Evolutionary conservation across 2,888 invertebrate genomes (phyloP).

Genomic region (Drosophila mulleri): DNA sequence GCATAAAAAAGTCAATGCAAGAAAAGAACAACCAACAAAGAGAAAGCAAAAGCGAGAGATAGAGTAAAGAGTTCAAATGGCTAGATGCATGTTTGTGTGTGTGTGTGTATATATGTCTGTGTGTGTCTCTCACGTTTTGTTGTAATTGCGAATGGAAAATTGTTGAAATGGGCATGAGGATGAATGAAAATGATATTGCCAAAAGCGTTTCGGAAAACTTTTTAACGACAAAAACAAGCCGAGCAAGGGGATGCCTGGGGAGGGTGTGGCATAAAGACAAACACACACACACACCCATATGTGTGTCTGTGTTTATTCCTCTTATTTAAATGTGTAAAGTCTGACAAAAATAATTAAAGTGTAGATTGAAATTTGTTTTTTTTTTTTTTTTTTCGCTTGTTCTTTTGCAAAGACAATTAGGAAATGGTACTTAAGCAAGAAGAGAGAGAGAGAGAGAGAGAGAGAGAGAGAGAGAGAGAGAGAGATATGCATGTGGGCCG

Average conservation of each 20-base stretch:
- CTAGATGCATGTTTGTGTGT: conserved; percentile 11
- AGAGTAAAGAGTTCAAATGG: conserved; percentile 7
- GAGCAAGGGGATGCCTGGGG: conserved; percentile 5
- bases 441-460: neutral
- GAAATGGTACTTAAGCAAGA: conserved; percentile 63
- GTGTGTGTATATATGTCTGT: neutral
- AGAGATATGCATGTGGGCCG: conserved; percentile 1
- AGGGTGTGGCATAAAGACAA: neutral
- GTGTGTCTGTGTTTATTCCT: conserved; percentile 37
- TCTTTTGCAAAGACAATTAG: conserved; percentile 72
- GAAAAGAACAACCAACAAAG: conserved; percentile 33
- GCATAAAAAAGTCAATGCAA: conserved; percentile 41
- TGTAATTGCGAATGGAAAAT: conserved; percentile 53
- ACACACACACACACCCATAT: conserved; percentile 5
- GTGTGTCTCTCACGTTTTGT: conserved; percentile 52
- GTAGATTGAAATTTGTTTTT: conserved; percentile 65
- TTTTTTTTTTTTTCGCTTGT: conserved; percentile 1
- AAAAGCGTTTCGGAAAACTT: conserved; percentile 61
- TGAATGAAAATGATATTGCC: conserved; percentile 61
- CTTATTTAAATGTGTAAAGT: conserved; percentile 73
- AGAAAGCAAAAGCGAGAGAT: conserved; percentile 11
- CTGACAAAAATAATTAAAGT: conserved; percentile 77
- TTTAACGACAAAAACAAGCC: conserved; percentile 67
- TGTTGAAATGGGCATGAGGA: conserved; percentile 40
- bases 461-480: neutral